Evolutionary conservation across 2,797 vertebrate genomes (phyloP).

Genomic region (Danio aesculapii): DNA sequence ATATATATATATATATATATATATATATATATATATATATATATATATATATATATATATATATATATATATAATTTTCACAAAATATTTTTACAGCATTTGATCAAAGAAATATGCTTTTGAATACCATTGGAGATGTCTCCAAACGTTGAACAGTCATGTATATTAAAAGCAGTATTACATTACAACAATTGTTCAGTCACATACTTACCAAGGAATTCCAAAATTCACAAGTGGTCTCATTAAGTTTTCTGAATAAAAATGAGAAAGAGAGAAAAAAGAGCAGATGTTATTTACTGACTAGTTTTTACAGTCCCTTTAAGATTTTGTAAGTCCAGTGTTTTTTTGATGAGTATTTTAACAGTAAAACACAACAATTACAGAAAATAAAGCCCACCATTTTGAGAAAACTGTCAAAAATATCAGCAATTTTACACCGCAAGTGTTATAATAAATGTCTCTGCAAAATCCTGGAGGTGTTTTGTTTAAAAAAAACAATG

Average conservation of each 20-base stretch:
- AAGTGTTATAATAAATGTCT: too few relatives aligned
- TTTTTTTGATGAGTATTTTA: too few relatives aligned
- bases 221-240: conserved; percentile 94
- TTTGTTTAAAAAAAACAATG: not conserved
- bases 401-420: too few relatives aligned
- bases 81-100: not conserved
- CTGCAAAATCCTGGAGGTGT: not conserved
- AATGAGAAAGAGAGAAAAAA: not conserved
- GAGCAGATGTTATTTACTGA: not conserved
- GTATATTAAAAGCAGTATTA: not conserved
- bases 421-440: too few relatives aligned
- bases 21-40: too few relatives aligned
- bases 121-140: not conserved
- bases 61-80: too few relatives aligned
- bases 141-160: not conserved
- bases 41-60: too few relatives aligned
- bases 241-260: conserved; percentile 90
- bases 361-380: too few relatives aligned
- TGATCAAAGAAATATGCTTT: not conserved
- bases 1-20: too few relatives aligned
- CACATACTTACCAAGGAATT: conserved; percentile 87
- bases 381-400: too few relatives aligned
- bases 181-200: not conserved
- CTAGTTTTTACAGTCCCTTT: too few relatives aligned
- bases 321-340: too few relatives aligned